phyloP scores from a whole-genome alignment of 2,888 invertebrate genomes.

The Apamea crenata region DNA sequence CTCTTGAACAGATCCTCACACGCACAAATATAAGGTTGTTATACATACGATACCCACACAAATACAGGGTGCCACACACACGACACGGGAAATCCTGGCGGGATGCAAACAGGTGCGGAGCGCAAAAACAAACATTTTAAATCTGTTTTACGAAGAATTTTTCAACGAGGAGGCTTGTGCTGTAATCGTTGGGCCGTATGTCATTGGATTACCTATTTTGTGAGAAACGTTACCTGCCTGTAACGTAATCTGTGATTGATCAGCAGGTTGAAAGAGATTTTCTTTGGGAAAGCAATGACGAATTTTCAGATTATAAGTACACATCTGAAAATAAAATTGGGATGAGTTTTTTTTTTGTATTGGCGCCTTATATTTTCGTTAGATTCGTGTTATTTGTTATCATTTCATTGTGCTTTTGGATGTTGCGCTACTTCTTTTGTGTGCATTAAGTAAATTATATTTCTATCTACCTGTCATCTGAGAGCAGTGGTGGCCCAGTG shows the following conservation, averaged over 20 bases:
- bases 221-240: too few species aligned
- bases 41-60: not conserved
- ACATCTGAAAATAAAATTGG: not conserved
- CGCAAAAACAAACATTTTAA: constrained; percentile 30
- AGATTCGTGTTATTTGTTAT: not conserved
- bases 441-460: not conserved
- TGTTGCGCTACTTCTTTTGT: not conserved
- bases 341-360: not conserved
- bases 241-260: not conserved
- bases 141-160: constrained; percentile 9
- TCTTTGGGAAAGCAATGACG: not conserved
- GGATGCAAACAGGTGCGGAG: constrained; percentile 46
- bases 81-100: constrained; percentile 33
- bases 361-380: not conserved
- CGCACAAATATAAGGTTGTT: not conserved
- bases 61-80: not conserved
- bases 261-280: not conserved
- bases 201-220: constrained; percentile 3
- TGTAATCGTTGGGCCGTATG: not conserved
- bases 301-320: not conserved
- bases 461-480: not conserved
- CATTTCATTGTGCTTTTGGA: not conserved
- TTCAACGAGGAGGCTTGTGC: not conserved
- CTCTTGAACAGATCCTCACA: not conserved
- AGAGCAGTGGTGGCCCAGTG: too few species aligned